Conservation (phyloP, 2,113 vertebrate genomes). For the Todiramphus saurophagus region DNA sequence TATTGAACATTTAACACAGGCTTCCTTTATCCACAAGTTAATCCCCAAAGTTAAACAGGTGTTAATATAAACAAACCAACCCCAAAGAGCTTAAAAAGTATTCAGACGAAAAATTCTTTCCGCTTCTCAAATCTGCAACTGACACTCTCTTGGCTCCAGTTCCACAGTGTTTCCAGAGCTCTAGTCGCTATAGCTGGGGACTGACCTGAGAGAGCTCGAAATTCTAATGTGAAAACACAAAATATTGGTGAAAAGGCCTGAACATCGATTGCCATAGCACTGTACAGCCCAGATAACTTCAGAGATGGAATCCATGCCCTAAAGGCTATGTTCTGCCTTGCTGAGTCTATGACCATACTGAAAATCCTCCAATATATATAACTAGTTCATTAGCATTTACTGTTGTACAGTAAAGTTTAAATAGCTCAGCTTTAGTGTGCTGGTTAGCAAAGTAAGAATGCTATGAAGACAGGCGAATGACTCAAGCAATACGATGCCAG, state of each 20-base stretch:
- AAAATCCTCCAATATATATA: neutral
- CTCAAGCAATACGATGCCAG: neutral
- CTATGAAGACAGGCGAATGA: neutral
- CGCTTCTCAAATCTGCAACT: slow-evolving; percentile 42
- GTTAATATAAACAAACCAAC: slow-evolving; percentile 67
- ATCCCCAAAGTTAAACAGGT: slow-evolving; percentile 58
- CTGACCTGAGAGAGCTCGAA: neutral
- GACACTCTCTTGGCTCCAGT: slow-evolving; percentile 20
- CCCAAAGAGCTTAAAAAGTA: slow-evolving; percentile 43
- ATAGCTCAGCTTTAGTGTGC: neutral
- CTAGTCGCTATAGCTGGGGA: neutral
- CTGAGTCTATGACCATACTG: neutral
- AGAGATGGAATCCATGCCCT: neutral
- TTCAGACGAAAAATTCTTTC: slow-evolving; percentile 57
- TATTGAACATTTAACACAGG: slow-evolving; percentile 27
- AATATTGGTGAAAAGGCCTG: neutral
- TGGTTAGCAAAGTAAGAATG: neutral
- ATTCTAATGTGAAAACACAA: neutral
- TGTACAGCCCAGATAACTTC: neutral
- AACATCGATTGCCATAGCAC: neutral
- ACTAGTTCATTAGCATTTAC: neutral
- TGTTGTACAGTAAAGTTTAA: neutral
- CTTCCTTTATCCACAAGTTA: slow-evolving; percentile 46
- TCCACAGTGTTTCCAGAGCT: neutral
- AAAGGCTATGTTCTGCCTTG: neutral